Evolutionary conservation across 2,888 invertebrate genomes (phyloP), one percentile per base, ranked within the genome.

Genomic region (Venusia cambrica): DNA sequence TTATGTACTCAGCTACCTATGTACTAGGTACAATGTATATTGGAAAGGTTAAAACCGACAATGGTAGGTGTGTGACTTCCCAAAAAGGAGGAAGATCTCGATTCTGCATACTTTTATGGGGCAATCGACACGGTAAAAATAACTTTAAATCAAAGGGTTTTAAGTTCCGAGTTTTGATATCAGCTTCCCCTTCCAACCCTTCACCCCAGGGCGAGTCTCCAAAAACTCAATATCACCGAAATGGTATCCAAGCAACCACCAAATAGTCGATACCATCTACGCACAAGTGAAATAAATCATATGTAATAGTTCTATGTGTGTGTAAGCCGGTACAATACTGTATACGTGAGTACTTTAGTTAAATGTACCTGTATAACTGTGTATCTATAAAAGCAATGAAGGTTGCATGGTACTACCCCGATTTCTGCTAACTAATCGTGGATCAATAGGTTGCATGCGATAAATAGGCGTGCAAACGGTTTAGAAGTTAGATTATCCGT

Each of bases 281-380:
- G 69, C 69, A 67, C 54, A 51, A 48, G 51, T 48, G 54, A 46
- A 50, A 64, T 62, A 66, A 63, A 61, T 64, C 69, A 67, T 46
- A 64, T 57, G 58, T 62, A 55, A 47, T 51, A 41, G 32, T 35
- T 57, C 45, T 57, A 59, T 61, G 53, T 57, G 54, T 65, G 54
- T 59, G 55, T 54, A 47, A 54, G 56, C 39, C 41, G 42, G 50
- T 54, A 52, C 59, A 50, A 40, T 50, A 52, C 46, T 44, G 62
- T 62, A 67, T 61, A 18, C 64, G 51, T 45, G 35, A 43, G 47
- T 52, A 54, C 48, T 53, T 57, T 51, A 57, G 7, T 8, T 7
- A n/a, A n/a, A n/a, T n/a, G n/a, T n/a, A n/a, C n/a, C n/a, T n/a
- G n/a, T n/a, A n/a, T n/a, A n/a, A n/a, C n/a, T n/a, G n/a, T n/a